Conservation (phyloP, 2,113 vertebrate genomes). For the Neodontobutis hainanensis region DNA sequence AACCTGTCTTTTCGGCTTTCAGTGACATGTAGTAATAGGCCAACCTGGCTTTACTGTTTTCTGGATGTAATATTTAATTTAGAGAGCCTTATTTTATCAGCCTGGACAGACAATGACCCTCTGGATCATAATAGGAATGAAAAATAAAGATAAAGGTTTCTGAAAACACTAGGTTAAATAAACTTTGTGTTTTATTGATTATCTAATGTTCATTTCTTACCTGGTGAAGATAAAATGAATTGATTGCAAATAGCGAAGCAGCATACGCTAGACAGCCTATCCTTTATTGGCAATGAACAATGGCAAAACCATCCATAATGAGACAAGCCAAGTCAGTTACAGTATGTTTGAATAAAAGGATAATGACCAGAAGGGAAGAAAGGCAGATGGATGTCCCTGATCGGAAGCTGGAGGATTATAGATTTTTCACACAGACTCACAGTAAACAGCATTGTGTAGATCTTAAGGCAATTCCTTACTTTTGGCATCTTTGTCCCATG, state of each 20-base stretch:
- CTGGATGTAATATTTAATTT: neutral
- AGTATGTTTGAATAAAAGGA: constrained; percentile 24
- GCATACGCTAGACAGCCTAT: neutral
- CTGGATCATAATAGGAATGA: too few relatives aligned
- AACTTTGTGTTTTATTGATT: constrained; percentile 4
- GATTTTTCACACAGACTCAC: constrained; percentile 11
- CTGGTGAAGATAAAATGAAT: neutral
- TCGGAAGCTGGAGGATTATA: constrained; percentile 19
- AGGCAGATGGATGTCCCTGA: constrained; percentile 26
- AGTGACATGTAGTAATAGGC: constrained; percentile 1
- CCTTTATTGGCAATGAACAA: constrained; percentile 4
- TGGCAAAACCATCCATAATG: constrained; percentile 1
- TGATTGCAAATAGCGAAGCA: too few relatives aligned
- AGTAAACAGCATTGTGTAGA: constrained; percentile 12
- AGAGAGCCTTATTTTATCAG: neutral
- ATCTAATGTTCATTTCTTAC: neutral
- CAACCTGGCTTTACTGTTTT: neutral
- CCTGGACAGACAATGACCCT: too few relatives aligned
- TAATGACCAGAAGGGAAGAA: constrained; percentile 17
- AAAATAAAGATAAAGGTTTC: too few relatives aligned
- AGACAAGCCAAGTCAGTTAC: constrained; percentile 20
- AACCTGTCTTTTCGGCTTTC: constrained; percentile 4
- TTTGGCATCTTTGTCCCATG: constrained; percentile 18
- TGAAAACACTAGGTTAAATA: too few relatives aligned
- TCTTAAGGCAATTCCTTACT: constrained; percentile 31